Evolutionary conservation across 2,797 vertebrate genomes (phyloP).

Genomic region (Scyliorhinus canicula): DNA sequence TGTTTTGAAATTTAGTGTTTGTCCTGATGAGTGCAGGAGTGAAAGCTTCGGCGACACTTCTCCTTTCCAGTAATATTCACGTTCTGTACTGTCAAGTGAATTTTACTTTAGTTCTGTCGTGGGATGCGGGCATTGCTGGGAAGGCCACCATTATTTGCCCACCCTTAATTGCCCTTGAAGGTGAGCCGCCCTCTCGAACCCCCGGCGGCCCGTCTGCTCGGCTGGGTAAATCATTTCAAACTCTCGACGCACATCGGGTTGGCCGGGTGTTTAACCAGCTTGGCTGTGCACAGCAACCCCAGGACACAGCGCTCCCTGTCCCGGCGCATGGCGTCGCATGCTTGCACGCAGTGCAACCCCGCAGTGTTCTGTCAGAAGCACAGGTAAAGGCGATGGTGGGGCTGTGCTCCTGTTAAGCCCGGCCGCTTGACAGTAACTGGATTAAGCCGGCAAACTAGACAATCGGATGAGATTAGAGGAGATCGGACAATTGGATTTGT

Average conservation of each 20-base stretch:
- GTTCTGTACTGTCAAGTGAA: not conserved
- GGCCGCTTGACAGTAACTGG: not conserved
- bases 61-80: not conserved
- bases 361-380: not conserved
- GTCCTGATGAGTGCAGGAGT: too few relatives aligned
- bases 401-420: not conserved
- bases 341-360: not conserved
- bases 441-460: not conserved
- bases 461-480: not conserved
- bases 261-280: not conserved
- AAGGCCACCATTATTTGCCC: too few relatives aligned
- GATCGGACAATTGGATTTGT: not conserved
- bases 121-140: too few relatives aligned
- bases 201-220: too few relatives aligned
- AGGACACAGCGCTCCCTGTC: not conserved
- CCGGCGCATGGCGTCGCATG: not conserved
- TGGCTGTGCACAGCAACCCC: not conserved
- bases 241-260: too few relatives aligned
- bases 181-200: too few relatives aligned
- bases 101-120: too few relatives aligned
- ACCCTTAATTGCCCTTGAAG: too few relatives aligned
- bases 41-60: too few relatives aligned
- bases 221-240: too few relatives aligned
- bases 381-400: not conserved
- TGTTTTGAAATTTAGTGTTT: too few relatives aligned